A percentile compares a stretch with the other conserved stretches of the same genome.
phyloP scores from a whole-genome alignment of 2,797 vertebrate genomes.

The Clarias platycephalus region DNA sequence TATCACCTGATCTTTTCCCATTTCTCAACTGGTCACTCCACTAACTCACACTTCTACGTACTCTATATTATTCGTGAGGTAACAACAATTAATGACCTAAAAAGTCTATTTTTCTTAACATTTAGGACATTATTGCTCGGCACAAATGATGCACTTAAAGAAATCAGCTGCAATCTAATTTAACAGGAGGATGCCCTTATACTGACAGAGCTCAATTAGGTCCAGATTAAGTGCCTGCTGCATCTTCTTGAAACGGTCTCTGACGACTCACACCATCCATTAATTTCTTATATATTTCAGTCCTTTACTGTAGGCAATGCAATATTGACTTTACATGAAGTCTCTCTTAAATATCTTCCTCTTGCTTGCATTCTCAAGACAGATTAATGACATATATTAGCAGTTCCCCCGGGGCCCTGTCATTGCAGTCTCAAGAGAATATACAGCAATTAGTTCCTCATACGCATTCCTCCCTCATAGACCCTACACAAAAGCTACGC shows the following conservation, averaged over 20 bases:
- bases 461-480: conserved; percentile 13
- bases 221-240: conserved; percentile 17
- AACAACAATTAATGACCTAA: not conserved
- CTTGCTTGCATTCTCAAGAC: conserved; percentile 32
- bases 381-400: conserved; percentile 46
- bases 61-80: not conserved
- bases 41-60: not conserved
- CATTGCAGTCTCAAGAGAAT: conserved; percentile 26
- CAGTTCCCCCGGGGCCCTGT: conserved; percentile 33
- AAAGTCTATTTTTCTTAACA: not conserved
- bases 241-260: conserved; percentile 19
- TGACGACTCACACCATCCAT: conserved; percentile 21
- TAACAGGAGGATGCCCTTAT: conserved; percentile 16
- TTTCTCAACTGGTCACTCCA: not conserved
- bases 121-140: conserved; percentile 17
- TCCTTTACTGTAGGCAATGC: conserved; percentile 6
- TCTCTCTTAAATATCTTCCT: conserved; percentile 33
- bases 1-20: not conserved
- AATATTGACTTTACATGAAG: conserved; percentile 17
- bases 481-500: not conserved
- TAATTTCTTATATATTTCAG: conserved; percentile 27
- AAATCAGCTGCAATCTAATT: conserved; percentile 9
- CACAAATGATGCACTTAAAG: conserved; percentile 5
- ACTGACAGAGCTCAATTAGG: conserved; percentile 19
- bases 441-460: conserved; percentile 38